Evolutionary conservation across 92 coral and sea anemone species (phyloP).

Genomic region (Anthopleura xanthogrammica): DNA sequence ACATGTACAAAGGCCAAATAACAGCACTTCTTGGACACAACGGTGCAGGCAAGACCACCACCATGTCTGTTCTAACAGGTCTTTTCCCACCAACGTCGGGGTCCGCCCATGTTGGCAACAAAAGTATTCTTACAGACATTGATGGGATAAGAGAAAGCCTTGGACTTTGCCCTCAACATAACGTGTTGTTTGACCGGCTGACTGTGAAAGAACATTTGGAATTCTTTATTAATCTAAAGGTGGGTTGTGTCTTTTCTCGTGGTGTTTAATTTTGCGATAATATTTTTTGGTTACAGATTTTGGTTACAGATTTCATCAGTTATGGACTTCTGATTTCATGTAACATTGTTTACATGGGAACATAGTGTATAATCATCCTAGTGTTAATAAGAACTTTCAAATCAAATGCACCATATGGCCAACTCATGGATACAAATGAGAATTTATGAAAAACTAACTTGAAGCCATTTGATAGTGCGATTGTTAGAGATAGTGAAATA

Average conservation of each 20-base stretch:
- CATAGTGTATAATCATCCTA: too few relatives aligned
- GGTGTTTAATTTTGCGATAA: too few relatives aligned
- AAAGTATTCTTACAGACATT: conserved; percentile 88
- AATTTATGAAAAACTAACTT: too few relatives aligned
- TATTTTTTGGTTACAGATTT: too few relatives aligned
- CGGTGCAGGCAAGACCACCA: conserved; percentile 97
- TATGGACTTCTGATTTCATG: too few relatives aligned
- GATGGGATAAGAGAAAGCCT: conserved; percentile 87
- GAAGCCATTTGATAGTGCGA: too few relatives aligned
- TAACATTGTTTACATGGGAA: too few relatives aligned
- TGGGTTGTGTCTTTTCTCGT: neutral
- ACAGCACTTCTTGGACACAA: conserved; percentile 95
- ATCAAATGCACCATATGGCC: too few relatives aligned
- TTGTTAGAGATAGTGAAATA: too few relatives aligned
- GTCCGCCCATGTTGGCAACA: conserved; percentile 74
- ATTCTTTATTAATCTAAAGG: conserved; percentile 91
- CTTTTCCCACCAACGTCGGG: conserved; percentile 89
- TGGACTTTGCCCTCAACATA: conserved; percentile 98
- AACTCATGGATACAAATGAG: too few relatives aligned
- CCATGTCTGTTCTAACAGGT: conserved; percentile 95
- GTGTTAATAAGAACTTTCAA: too few relatives aligned
- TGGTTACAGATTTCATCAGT: too few relatives aligned
- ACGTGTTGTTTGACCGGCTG: conserved; percentile 91
- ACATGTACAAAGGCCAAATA: conserved; percentile 96
- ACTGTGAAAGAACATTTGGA: conserved; percentile 92